Evolutionary conservation across 1,140 invertebrate genomes (phyloP).

Genomic region (Hyles euphorbiae): DNA sequence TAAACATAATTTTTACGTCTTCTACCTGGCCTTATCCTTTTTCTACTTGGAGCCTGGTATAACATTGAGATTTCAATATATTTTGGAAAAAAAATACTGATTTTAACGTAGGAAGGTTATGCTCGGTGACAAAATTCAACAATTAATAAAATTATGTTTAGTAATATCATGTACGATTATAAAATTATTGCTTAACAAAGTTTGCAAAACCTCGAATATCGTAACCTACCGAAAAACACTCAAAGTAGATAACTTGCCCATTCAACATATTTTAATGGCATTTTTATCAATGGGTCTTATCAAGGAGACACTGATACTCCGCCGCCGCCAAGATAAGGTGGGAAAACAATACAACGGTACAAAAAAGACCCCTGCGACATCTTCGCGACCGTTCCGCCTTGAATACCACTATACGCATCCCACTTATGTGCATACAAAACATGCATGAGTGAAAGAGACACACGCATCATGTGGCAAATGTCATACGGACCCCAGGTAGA

Average conservation of each 20-base stretch:
- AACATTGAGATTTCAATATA: too few relatives aligned
- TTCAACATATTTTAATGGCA: slow-evolving; percentile 11
- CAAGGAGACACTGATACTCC: slow-evolving; percentile 27
- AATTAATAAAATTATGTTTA: too few relatives aligned
- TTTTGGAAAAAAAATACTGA: too few relatives aligned
- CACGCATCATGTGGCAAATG: slow-evolving; percentile 38
- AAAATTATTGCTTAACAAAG: too few relatives aligned
- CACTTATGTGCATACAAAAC: slow-evolving; percentile 22
- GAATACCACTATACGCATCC: slow-evolving; percentile 39
- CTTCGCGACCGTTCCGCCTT: slow-evolving; percentile 49
- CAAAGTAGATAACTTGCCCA: neutral
- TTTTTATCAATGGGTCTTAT: slow-evolving; percentile 44
- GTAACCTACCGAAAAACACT: neutral
- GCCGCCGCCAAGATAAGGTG: slow-evolving; percentile 51
- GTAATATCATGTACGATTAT: too few relatives aligned
- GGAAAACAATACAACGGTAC: slow-evolving; percentile 52
- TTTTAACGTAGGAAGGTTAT: too few relatives aligned
- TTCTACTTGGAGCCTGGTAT: too few relatives aligned
- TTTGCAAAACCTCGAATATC: neutral
- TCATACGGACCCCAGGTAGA: slow-evolving; percentile 59
- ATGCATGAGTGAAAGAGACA: slow-evolving; percentile 28
- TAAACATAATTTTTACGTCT: too few relatives aligned
- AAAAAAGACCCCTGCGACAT: slow-evolving; percentile 45
- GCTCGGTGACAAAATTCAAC: too few relatives aligned
- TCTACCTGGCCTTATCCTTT: too few relatives aligned